These are phyloP conservation scores for Thymelicus lineola DNA, from an alignment of 2,888 invertebrate species.

Conservation along the genomic window DNA sequence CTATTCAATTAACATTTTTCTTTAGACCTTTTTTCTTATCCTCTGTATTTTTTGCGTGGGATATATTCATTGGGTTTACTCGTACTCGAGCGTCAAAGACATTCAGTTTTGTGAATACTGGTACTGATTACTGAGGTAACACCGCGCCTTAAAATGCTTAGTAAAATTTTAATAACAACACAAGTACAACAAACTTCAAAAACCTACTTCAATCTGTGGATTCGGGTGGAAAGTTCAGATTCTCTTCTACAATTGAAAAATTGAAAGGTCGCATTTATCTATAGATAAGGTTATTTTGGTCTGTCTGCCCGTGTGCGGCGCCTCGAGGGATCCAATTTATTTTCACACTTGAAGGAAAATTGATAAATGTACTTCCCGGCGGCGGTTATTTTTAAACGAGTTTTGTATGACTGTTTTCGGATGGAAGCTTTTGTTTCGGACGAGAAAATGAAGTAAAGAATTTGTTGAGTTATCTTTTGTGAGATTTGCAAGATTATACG, in stretches of 20 bases:
- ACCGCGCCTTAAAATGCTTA: too few relatives aligned
- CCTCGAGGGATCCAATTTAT: conserved; percentile 41
- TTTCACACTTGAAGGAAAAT: conserved; percentile 40
- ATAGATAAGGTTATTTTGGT: conserved; percentile 39
- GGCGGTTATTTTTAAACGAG: conserved; percentile 10
- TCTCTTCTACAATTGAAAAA: conserved; percentile 19
- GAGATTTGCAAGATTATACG: neutral
- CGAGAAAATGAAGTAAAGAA: neutral
- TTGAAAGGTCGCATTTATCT: conserved; percentile 37
- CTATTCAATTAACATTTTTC: too few relatives aligned
- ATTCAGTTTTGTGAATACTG: too few relatives aligned
- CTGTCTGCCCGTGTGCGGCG: conserved; percentile 24
- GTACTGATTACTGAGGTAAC: too few relatives aligned
- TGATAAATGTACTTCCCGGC: neutral
- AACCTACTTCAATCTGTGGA: neutral
- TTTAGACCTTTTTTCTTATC: too few relatives aligned
- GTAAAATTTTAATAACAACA: neutral
- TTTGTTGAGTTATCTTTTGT: neutral
- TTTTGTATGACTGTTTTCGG: neutral
- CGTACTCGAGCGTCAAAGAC: too few relatives aligned
- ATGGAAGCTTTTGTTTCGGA: neutral
- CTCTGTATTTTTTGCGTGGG: too few relatives aligned
- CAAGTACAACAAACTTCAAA: neutral
- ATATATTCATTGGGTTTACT: too few relatives aligned
- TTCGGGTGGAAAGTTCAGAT: neutral